Base-by-base conservation (phyloP, 2,888 invertebrate species). In the Nudaria mundana region DNA sequence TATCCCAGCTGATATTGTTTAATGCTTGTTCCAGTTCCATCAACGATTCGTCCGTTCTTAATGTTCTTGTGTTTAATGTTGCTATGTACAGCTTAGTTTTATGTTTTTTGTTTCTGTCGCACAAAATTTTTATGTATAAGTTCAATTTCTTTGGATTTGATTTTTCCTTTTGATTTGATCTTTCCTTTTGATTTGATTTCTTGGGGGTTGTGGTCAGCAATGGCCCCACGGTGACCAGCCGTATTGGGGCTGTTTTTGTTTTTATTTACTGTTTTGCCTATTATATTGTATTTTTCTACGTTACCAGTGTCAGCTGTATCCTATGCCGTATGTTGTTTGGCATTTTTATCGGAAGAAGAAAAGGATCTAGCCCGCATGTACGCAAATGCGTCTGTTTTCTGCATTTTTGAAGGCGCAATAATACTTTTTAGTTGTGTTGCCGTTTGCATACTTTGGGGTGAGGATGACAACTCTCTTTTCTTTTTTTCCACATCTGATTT, bases 381-480 rank as follows among this genome's bases (percentile, higher is more conserved):
- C n/a, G n/a, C n/a, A 14, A 42, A 48, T 22, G 45, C 37, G 35
- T 49, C 28, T 2, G 36, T 32, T 43, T 32, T 45, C 10, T 46
- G 43, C 11, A 49, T 5, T 13, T 45, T 49, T 1, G 35, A 5
- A 1, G 43, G 40, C 2, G 44, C 31, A 3, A 20, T 20, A 20
- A 20, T 31, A 31, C 1, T 31, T 2, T 31, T 31, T 11, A 3
- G 5, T 1, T 31, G 18, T 2, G 31, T 3, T 20, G 31, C 20
- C 1, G 31, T 31, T 4, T 20, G 18, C 5, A 20, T 35, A 12
- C 12, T 35, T 5, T n/a, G 30, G 2, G 44, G 46, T 33, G 46
- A 46, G 10, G 3, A 23, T 2, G 46, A 46, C 1, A 6, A 0
- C 6, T 41, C 36, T 20, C 46, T 18, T 24, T 46, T 46, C 8